Percentiles rank a stretch among this genome's conserved stretches.
Conservation (phyloP, 2,888 invertebrate genomes). For the Pammene fasciana region DNA sequence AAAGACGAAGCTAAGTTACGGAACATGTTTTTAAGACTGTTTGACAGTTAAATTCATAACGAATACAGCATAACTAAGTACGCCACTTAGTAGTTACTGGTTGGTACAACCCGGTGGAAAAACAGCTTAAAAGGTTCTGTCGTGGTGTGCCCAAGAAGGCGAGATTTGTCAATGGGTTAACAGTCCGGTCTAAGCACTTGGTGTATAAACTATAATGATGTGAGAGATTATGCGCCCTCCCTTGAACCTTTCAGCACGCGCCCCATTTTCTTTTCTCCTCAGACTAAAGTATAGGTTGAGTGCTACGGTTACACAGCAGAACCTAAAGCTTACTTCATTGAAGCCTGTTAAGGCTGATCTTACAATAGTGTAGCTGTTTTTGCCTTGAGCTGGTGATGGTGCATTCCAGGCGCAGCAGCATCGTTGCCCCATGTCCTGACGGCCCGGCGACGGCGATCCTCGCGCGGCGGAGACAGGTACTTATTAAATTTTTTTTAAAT, state of each 20-base stretch:
- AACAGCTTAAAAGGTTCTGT: not conserved
- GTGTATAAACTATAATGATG: not conserved
- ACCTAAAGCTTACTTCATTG: too few species aligned
- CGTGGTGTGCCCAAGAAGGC: not conserved
- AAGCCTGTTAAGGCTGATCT: too few species aligned
- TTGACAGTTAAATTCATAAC: not conserved
- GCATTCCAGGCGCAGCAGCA: constrained; percentile 23
- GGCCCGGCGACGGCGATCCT: constrained; percentile 23
- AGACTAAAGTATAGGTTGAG: too few species aligned
- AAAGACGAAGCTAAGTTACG: not conserved
- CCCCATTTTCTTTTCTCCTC: too few species aligned
- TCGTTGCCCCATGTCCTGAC: constrained; percentile 36
- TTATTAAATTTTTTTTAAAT: not conserved
- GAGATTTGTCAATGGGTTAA: not conserved
- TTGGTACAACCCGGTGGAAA: not conserved
- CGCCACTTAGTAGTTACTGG: not conserved
- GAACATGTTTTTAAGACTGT: not conserved
- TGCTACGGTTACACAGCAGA: too few species aligned
- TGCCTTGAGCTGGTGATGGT: not conserved
- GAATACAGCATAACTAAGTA: not conserved
- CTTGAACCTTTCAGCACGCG: not conserved
- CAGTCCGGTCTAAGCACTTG: not conserved
- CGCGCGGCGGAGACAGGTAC: constrained; percentile 34
- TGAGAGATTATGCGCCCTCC: not conserved
- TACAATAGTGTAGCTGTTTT: too few species aligned